A percentile compares a stretch with the other conserved stretches of the same genome.
phyloP scores from a whole-genome alignment of 1,140 invertebrate genomes.

The Drosophila melanogaster region Release_6_plus_ISO1_MT NT_033779.5:11299001-11299500 shows the following conservation, averaged over 20 bases:
- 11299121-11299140: neutral
- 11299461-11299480: constrained; percentile 21
- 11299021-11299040: neutral
- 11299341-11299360: constrained; percentile 51
- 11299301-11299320: constrained; percentile 80
- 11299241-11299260: too few relatives aligned
- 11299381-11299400: constrained; percentile 11
- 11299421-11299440: constrained; percentile 72
- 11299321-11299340: constrained; percentile 72
- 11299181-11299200: constrained; percentile 15
- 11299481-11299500: neutral
- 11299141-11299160: neutral
- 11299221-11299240: constrained; percentile 4
- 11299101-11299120: constrained; percentile 41
- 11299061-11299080: constrained; percentile 52
- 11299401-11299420: constrained; percentile 22
- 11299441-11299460: constrained; percentile 47
- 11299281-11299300: constrained; percentile 58
- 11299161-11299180: constrained; percentile 4
- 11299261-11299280: constrained; percentile 33
- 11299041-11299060: constrained; percentile 19
- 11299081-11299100: constrained; percentile 41
- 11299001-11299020: neutral
- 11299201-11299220: constrained; percentile 6
- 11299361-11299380: constrained; percentile 56